Evolutionary conservation across 2,888 invertebrate species (phyloP), one percentile per base, ranked within the genome.

Genomic region (Caenorhabditis wallacei): DNA sequence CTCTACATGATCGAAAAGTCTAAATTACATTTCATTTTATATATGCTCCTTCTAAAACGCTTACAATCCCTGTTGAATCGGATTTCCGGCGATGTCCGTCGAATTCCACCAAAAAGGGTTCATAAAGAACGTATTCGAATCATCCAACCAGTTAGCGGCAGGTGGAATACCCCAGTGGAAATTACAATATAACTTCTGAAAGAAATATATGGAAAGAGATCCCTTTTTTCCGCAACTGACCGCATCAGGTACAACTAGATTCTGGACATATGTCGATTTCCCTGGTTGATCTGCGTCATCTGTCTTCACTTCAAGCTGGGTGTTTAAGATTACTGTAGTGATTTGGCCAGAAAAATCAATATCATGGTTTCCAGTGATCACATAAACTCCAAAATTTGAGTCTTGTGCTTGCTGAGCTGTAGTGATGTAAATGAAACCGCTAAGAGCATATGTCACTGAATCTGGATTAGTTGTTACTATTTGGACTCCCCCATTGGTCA

Each of bases 391-490:
- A 35, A 75, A 75, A 1, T 37, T 8, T 1, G 35, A 22, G 51
- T 75, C 75, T 24, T 74, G 43, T 3, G 74, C 74, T 24, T 74
- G 80, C 35, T 43, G 22, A n/a, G 63, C 59, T n/a, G 80, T 74
- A 8, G 80, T 74, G 1, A 74, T 18, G 26, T 69, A 80, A 3
- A 80, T 16, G 16, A 54, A 74, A 2, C 80, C 74, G 7, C 46
- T 69, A 35, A 80, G 35, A 2, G 18, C 22, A 37, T 57, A 35
- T 0, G 80, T 74, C 11, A 61, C 37, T 0, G 61, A 2, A 18
- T 63, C 20, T 1, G 37, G 18, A 22, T 80, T 80, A 0, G 74
- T 69, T 0, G 59, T 43, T 5, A 61, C 35, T 18, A 80, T 37
- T 18, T 40, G 66, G 1, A 80, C 24, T 24, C 66, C 75, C 5